Conservation (phyloP, 2,888 invertebrate genomes). For the Drosophila hamatofila region DNA sequence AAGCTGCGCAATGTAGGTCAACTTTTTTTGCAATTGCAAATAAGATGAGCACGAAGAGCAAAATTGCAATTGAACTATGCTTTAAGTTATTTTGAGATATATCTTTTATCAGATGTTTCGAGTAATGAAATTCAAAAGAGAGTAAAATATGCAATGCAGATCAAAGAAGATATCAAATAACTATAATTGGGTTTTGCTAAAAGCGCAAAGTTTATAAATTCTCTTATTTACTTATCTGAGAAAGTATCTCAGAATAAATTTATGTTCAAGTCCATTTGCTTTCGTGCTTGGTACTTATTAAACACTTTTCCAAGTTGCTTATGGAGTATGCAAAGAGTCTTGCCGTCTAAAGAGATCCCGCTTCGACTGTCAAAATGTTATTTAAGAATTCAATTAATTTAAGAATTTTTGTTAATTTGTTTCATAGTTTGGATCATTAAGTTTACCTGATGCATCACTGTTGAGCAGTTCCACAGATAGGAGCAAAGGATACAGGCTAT, state of each 20-base stretch:
- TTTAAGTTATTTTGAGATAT: neutral
- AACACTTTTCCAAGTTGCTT: neutral
- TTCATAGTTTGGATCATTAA: neutral
- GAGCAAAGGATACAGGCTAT: neutral
- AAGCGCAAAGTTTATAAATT: neutral
- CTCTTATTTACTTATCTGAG: neutral
- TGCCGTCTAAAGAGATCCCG: neutral
- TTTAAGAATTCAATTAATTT: too few species aligned
- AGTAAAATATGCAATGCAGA: neutral
- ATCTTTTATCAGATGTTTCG: neutral
- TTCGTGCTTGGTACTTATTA: too few species aligned
- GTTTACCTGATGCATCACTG: neutral
- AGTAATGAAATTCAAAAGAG: neutral
- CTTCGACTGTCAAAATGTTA: too few species aligned
- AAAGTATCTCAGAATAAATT: too few species aligned
- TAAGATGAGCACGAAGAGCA: neutral
- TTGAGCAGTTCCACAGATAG: neutral
- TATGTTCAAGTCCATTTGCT: neutral
- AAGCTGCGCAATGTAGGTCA: conserved; percentile 42
- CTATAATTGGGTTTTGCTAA: neutral
- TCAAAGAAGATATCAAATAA: conserved; percentile 3
- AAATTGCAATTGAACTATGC: conserved; percentile 7
- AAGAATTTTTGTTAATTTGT: neutral
- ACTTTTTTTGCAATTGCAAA: conserved; percentile 16
- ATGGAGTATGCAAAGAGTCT: neutral